Base-by-base conservation (phyloP, 2,797 vertebrate species). In the Neostethus bicornis region DNA sequence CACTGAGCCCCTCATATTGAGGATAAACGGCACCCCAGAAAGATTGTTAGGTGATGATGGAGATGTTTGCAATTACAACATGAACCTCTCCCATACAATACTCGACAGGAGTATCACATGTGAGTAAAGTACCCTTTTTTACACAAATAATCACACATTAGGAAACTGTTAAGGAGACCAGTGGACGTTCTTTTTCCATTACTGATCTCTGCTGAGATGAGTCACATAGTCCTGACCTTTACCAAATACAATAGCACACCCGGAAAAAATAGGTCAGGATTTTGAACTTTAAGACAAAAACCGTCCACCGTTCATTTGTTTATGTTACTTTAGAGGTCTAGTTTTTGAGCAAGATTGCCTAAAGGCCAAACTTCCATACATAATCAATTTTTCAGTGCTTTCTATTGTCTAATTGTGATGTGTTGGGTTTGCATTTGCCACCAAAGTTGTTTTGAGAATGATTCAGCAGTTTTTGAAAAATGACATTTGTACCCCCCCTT, bases 1-100 rank as follows among this genome's bases (percentile, higher is more conserved):
- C 50, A 89, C 84, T 54, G 86, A 89, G 77, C 85, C 89, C 73
- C 86, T 89, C 72, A 88, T 89, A 81, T 73, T 89, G 70, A 87
- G 84, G 81, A 66, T 70, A 62, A 86, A 88, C 46, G 81, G 85
- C 50, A 85, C 77, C 49, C 61, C 72, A 14, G 79, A 81, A 56
- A 74, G 59, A 73, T 51, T 77, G 58, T 70, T 7, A 43, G 65
- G 49, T 3, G 19, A 73, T 8, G 57, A 75, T 19, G 67, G 65
- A 53, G 77, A 88, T 66, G 83, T 76, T 31, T 76, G 85, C 69
- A 87, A 82, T 42, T 78, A 84, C 51, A 82, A 73, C 75, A 77
- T 70, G 72, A 72, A 73, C 62, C 77, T 85, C 53, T 71, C 80
- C 9, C 80, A 87, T 47, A 60, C 64, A 7, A 75, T 84, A 50